Base-by-base conservation (phyloP, 1,140 invertebrate genomes). In the Arion vulgaris region DNA sequence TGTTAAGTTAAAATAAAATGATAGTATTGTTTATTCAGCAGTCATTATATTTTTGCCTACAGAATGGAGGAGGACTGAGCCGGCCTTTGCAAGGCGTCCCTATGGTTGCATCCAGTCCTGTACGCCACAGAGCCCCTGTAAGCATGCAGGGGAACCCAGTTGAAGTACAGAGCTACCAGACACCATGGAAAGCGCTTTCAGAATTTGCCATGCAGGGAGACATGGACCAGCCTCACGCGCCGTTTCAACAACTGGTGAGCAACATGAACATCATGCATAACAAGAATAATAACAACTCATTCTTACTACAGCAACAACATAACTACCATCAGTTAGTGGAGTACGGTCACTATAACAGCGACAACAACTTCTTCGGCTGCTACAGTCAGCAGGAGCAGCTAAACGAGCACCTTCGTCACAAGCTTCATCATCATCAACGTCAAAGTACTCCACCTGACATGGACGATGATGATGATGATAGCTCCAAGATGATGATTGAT, bases 131-230 rank as follows among this genome's bases (percentile, higher is more conserved):
- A 95, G 89, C 89, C 72, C 87, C 86, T 5, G 87, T 86, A 0
- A 82, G 83, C 0, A 88, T 91, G 86, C 90, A 89, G 84, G 89
- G 86, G 4, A 90, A 89, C 80, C 86, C 88, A 7, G 93, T 98
- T 49, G 96, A 98, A 92, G 97, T 99, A 45, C 97, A 97, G 87
- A 96, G 96, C 81, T 99, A 98, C 94, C 97, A 98, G 93, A 97
- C 97, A 66, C 97, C 91, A 66, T 99, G 97, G 98, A 98, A 99
- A 93, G 96, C 97, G 66, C 95, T 99, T 28, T 96, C 96, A 49
- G 97, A 99, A 90, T 99, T 98, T 93, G 97, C 97, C 77, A 95
- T 98, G 85, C 96, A 98, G 91, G 96, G 96, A 0, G 97, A 98
- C 92, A 94, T 98, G 17, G 97, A 99, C 84, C 88, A 96, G 81